phyloP scores from a whole-genome alignment of 1,140 invertebrate genomes.

The Medauroidea extradentata region DNA sequence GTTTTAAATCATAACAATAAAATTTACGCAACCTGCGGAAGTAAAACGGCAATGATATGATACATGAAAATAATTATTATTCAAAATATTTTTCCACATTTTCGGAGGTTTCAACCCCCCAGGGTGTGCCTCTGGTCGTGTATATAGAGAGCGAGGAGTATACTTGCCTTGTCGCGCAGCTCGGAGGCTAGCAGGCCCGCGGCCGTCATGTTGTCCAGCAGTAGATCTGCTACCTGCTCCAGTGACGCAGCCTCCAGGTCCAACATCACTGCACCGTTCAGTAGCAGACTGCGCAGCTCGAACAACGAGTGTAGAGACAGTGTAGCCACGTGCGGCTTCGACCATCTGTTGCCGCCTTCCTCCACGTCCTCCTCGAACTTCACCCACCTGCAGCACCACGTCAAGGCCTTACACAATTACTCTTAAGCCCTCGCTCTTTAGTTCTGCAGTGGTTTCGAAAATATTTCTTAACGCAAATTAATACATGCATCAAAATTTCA shows the following conservation, averaged over 20 bases:
- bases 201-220: conserved; percentile 88
- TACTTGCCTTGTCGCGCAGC: conserved; percentile 66
- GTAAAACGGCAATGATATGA: too few relatives aligned
- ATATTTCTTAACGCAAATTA: too few relatives aligned
- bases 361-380: conserved; percentile 95
- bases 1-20: too few relatives aligned
- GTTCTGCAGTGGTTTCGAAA: too few relatives aligned
- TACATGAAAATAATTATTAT: too few relatives aligned
- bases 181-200: conserved; percentile 68
- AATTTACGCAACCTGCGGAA: too few relatives aligned
- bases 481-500: too few relatives aligned
- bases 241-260: conserved; percentile 84
- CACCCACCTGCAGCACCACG: conserved; percentile 68
- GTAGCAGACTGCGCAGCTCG: conserved; percentile 77
- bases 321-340: conserved; percentile 90
- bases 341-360: conserved; percentile 91
- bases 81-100: too few relatives aligned
- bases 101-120: too few relatives aligned
- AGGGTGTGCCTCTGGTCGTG: too few relatives aligned
- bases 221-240: conserved; percentile 83
- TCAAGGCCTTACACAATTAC: too few relatives aligned
- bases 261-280: conserved; percentile 86
- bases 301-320: conserved; percentile 87
- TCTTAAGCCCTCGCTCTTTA: too few relatives aligned
- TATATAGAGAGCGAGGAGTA: not conserved